Evolutionary conservation across 2,888 invertebrate species (phyloP).

Genomic region (Yponomeuta cagnagella): DNA sequence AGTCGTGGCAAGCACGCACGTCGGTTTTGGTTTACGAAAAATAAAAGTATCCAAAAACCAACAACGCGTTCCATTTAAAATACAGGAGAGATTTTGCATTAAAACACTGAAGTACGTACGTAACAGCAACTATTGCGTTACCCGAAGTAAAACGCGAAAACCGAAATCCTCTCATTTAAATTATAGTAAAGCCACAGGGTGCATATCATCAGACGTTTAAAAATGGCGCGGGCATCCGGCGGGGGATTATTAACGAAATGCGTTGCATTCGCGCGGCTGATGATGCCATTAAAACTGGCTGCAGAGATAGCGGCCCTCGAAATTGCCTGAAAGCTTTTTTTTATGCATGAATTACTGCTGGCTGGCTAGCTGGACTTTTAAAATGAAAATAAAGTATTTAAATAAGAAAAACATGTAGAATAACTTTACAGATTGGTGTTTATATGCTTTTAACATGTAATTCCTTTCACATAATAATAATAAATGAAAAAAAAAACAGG

Average conservation of each 20-base stretch:
- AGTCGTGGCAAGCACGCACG: too few species aligned
- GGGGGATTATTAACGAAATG: not conserved
- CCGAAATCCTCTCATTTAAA: not conserved
- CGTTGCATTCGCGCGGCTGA: slow-evolving; percentile 1
- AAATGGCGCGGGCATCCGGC: not conserved
- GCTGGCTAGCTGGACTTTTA: not conserved
- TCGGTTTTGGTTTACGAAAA: too few species aligned
- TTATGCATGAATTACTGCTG: not conserved
- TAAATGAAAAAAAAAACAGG: too few species aligned
- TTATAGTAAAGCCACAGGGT: not conserved
- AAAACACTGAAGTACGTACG: too few species aligned
- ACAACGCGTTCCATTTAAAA: too few species aligned
- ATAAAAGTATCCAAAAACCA: too few species aligned
- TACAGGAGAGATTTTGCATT: too few species aligned
- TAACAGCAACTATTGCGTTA: too few species aligned
- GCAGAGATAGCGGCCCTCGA: not conserved
- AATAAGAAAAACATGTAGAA: too few species aligned
- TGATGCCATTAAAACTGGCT: slow-evolving; percentile 1
- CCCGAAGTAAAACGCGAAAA: not conserved
- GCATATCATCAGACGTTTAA: slow-evolving; percentile 1
- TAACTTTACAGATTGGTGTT: too few species aligned
- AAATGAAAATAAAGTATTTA: not conserved
- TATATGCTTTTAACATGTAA: too few species aligned
- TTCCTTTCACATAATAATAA: too few species aligned
- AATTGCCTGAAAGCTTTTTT: slow-evolving; percentile 1